phyloP scores from a whole-genome alignment of 2,113 vertebrate genomes.

The Thinocorus orbignyianus region DNA sequence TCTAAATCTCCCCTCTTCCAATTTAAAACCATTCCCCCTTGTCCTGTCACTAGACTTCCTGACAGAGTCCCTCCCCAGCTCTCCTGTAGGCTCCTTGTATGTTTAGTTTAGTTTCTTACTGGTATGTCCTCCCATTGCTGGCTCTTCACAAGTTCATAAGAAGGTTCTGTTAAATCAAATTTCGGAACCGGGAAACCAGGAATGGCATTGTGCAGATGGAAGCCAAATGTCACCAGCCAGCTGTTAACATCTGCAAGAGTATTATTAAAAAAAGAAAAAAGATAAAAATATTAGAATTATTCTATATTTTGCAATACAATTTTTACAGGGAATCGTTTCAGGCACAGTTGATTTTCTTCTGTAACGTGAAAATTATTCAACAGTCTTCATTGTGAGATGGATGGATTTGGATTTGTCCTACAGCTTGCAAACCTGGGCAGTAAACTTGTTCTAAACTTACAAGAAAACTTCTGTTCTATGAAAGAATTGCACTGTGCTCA shows the following conservation, averaged over 20 bases:
- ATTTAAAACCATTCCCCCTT: too few relatives aligned
- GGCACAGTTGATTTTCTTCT: neutral
- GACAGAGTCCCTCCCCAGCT: too few relatives aligned
- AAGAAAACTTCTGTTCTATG: neutral
- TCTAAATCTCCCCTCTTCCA: too few relatives aligned
- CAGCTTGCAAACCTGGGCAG: neutral
- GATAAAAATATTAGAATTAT: neutral
- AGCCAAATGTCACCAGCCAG: conserved; percentile 98
- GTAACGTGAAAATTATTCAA: neutral
- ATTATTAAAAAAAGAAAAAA: neutral
- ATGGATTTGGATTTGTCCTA: neutral
- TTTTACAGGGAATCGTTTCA: neutral
- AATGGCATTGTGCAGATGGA: conserved; percentile 98
- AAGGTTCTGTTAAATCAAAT: conserved; percentile 91
- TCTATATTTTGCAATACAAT: neutral
- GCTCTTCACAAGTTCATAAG: conserved; percentile 93
- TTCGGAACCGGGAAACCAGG: conserved; percentile 94
- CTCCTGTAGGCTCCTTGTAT: too few relatives aligned
- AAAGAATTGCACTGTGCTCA: neutral
- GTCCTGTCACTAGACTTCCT: too few relatives aligned
- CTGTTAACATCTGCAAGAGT: conserved; percentile 92
- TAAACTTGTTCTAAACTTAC: neutral
- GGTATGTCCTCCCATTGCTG: conserved; percentile 95
- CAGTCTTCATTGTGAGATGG: neutral
- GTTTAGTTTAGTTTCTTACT: conserved; percentile 76